Evolutionary conservation across 2,888 invertebrate genomes (phyloP).

Genomic region (Euzophera pinguis): DNA sequence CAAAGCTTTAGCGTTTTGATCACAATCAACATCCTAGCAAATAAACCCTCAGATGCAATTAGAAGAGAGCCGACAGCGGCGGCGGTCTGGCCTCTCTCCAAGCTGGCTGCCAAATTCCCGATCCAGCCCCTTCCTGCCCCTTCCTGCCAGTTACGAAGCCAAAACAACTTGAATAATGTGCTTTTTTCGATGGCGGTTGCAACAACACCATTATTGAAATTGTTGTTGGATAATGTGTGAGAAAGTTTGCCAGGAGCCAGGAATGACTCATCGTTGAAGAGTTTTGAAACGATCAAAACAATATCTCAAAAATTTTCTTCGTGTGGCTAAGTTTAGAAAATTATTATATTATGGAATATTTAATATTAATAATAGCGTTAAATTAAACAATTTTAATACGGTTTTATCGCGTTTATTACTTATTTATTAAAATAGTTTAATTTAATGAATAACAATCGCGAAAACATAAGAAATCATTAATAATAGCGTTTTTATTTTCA

Average conservation of each 20-base stretch:
- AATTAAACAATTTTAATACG: too few relatives aligned
- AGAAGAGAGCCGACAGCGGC: background rate
- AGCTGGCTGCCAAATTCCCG: background rate
- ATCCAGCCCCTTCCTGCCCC: background rate
- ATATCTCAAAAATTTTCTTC: too few relatives aligned
- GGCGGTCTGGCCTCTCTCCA: constrained; percentile 1
- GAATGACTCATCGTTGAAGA: background rate
- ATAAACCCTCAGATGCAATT: constrained; percentile 1
- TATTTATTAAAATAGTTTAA: too few relatives aligned
- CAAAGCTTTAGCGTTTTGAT: background rate
- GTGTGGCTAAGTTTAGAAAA: too few relatives aligned
- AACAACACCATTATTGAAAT: background rate
- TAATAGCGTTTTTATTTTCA: too few relatives aligned
- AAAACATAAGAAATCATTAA: too few relatives aligned
- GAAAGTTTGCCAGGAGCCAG: background rate
- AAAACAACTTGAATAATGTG: constrained; percentile 1
- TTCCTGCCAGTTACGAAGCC: background rate
- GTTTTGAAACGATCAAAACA: too few relatives aligned
- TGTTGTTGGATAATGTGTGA: background rate
- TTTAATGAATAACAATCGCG: too few relatives aligned
- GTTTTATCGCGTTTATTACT: too few relatives aligned
- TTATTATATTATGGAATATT: too few relatives aligned
- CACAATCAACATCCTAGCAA: constrained; percentile 2
- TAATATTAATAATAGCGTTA: too few relatives aligned
- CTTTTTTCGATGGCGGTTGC: background rate